Conservation (phyloP, 2,113 vertebrate genomes). For the Benthochromis sp. region DNA sequence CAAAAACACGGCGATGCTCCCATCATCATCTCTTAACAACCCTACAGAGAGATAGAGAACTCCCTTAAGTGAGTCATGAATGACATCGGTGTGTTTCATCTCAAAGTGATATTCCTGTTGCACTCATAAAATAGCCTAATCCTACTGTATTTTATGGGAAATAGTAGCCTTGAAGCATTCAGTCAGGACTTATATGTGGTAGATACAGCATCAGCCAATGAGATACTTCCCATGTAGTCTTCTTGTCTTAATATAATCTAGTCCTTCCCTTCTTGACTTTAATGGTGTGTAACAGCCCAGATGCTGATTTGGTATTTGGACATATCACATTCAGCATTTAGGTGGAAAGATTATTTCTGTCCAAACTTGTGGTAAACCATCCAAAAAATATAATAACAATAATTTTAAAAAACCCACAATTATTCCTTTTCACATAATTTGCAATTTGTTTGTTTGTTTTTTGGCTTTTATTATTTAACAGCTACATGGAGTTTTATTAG, state of each 20-base stretch:
- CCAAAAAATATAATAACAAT: neutral
- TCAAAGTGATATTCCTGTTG: neutral
- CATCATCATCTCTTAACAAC: neutral
- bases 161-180: neutral
- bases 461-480: neutral
- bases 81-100: neutral
- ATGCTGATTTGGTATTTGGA: neutral
- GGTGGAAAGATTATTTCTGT: neutral
- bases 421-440: neutral
- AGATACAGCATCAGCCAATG: neutral
- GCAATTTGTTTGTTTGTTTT: neutral
- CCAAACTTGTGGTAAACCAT: neutral
- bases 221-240: neutral
- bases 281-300: neutral
- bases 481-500: neutral
- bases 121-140: neutral
- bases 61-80: neutral
- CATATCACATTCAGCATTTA: neutral
- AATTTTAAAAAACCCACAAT: accelerated
- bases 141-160: neutral
- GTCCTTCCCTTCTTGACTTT: neutral
- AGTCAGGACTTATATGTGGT: neutral
- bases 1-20: slow-evolving; percentile 28
- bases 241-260: neutral
- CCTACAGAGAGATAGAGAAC: neutral